Base-by-base conservation (phyloP, 2,888 invertebrate genomes). In the Zhuqinia jingwanae region DNA sequence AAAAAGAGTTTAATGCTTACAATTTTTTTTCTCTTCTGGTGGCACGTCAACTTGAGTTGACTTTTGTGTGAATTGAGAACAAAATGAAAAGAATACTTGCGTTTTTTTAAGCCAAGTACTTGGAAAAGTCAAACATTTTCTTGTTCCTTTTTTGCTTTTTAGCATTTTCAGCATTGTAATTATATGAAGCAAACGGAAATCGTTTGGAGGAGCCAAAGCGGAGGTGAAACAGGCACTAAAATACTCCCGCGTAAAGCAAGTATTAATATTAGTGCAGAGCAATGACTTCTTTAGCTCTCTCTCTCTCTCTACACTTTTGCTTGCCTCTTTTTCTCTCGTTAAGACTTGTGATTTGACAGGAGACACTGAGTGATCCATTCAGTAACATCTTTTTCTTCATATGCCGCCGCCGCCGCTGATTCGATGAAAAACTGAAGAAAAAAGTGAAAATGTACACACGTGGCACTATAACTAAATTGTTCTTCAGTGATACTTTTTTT, bases 331-430 rank as follows among this genome's bases (percentile, higher is more conserved):
- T 25, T 6, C 47, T 75, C 63, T 82, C 82, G 75, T 82, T 82
- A 82, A 75, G 75, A 75, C 73, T 82, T 75, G n/a, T n/a, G 50
- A 82, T 50, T 80, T 75, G 82, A 82, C 82, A 82, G 75, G 56
- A 75, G 82, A 82, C 82, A 75, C 30, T 82, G 82, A 82, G 30
- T 82, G 82, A 82, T 82, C 75, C 82, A 20, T 50, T 81, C 53
- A 53, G 30, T 56, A 56, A 36, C 75, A 56, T 56, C 56, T 70
- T 75, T 56, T 30, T 6, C 53, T n/a, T 73, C 25, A 36, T 36
- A n/a, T n/a, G n/a, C n/a, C n/a, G n/a, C n/a, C n/a, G n/a, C n/a
- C n/a, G n/a, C n/a, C n/a, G 36, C 8, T 36, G 36, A 36, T 73
- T 11, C 25, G 20, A 56, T 56, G 75, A 30, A 79, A 42, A 20